Evolutionary conservation across 2,113 vertebrate species (phyloP).

Genomic region (Polyodon spathula): DNA sequence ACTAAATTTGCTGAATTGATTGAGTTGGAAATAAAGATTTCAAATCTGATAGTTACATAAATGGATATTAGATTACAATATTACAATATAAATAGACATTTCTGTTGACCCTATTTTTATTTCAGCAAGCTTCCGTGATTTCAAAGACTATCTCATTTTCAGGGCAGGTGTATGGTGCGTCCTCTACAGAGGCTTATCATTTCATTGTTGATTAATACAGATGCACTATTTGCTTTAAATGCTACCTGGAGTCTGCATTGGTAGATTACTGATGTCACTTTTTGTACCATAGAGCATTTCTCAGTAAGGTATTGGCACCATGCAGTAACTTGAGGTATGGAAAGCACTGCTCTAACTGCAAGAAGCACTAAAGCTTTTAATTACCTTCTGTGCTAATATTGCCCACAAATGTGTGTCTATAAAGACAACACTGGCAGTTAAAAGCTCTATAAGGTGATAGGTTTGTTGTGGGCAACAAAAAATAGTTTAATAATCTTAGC

Average conservation of each 20-base stretch:
- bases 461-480: too few species aligned
- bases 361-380: conserved; percentile 99
- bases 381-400: conserved; percentile 97
- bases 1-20: too few species aligned
- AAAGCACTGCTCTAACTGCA: conserved; percentile 91
- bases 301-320: conserved; percentile 90
- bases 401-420: conserved; percentile 21
- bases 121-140: too few species aligned
- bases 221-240: conserved; percentile 54
- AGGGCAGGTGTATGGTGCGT: conserved; percentile 52
- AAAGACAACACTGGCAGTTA: too few species aligned
- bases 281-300: conserved; percentile 72
- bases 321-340: conserved; percentile 85
- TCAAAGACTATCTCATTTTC: conserved; percentile 29
- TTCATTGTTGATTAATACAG: conserved; percentile 68
- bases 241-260: conserved; percentile 82
- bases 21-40: too few species aligned
- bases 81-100: too few species aligned
- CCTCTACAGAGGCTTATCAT: conserved; percentile 60
- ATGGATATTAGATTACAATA: too few species aligned
- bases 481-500: too few species aligned
- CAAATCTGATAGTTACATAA: too few species aligned
- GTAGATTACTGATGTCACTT: conserved; percentile 87
- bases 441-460: too few species aligned
- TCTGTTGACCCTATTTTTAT: too few species aligned